A percentile compares a stretch with the other conserved stretches of the same genome.
Conservation (phyloP, 2,888 invertebrate species). For the Leucoma salicis region DNA sequence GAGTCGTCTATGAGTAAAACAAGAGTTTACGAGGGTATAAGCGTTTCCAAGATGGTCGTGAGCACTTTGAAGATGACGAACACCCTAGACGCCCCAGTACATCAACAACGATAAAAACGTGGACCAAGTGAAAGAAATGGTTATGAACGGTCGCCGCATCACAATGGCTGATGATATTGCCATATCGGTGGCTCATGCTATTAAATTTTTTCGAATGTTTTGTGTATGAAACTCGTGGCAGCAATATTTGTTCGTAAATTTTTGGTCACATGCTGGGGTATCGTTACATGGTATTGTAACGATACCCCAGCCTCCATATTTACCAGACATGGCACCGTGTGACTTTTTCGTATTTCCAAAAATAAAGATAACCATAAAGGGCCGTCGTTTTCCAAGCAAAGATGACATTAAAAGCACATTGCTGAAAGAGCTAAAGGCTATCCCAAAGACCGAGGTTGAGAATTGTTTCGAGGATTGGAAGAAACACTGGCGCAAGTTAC, state of each 20-base stretch:
- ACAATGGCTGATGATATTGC: neutral
- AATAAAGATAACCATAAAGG: constrained; percentile 3
- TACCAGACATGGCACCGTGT: neutral
- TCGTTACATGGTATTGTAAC: neutral
- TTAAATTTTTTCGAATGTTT: neutral
- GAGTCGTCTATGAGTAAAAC: constrained; percentile 2
- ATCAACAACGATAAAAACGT: constrained; percentile 4
- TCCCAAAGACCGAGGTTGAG: constrained; percentile 4
- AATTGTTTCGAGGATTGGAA: constrained; percentile 3
- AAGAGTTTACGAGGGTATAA: constrained; percentile 1
- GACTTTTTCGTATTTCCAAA: constrained; percentile 6
- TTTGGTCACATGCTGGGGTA: neutral
- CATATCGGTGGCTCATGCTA: neutral
- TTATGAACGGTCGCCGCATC: constrained; percentile 1
- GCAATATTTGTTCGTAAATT: neutral
- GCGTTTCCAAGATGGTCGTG: constrained; percentile 1
- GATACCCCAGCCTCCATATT: constrained; percentile 1
- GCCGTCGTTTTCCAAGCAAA: constrained; percentile 6
- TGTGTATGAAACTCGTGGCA: neutral
- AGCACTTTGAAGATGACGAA: constrained; percentile 7
- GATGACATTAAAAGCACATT: constrained; percentile 12
- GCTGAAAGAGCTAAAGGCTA: constrained; percentile 3
- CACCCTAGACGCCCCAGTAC: constrained; percentile 8
- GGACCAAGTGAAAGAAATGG: too few species aligned
- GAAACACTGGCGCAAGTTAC: constrained; percentile 8